Percentiles rank a stretch among this genome's conserved stretches.
Conservation (phyloP, 1,140 invertebrate genomes). For the Hylaeus volcanicus region DNA sequence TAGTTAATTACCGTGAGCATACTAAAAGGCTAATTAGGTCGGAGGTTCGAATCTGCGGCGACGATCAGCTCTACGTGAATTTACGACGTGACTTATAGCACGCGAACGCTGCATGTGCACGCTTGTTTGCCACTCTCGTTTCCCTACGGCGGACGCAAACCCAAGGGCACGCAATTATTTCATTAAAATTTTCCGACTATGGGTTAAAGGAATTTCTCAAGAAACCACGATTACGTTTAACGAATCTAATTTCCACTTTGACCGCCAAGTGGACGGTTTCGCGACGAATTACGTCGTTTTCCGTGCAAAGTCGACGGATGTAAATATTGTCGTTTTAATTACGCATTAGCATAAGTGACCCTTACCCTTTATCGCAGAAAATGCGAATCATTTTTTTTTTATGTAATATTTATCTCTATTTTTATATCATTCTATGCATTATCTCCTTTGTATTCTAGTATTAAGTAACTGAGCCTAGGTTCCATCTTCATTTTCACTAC, state of each 20-base stretch:
- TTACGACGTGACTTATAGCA: conserved; percentile 47
- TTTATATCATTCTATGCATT: too few relatives aligned
- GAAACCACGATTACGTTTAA: conserved; percentile 27
- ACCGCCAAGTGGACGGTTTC: neutral
- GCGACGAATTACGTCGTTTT: neutral
- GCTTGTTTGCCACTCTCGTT: conserved; percentile 17
- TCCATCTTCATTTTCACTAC: too few relatives aligned
- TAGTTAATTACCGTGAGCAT: conserved; percentile 28
- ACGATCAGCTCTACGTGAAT: conserved; percentile 64
- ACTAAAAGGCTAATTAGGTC: conserved; percentile 67
- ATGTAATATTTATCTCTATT: too few relatives aligned
- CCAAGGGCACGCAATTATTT: conserved; percentile 52
- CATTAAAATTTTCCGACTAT: conserved; percentile 34
- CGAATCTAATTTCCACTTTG: neutral
- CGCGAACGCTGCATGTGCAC: conserved; percentile 29
- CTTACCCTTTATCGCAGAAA: too few relatives aligned
- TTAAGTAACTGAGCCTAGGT: too few relatives aligned
- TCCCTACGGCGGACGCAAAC: neutral
- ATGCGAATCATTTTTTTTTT: too few relatives aligned
- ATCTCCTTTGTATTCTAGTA: too few relatives aligned
- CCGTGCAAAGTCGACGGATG: neutral
- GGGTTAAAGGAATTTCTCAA: conserved; percentile 5
- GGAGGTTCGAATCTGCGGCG: conserved; percentile 64
- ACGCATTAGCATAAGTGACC: too few relatives aligned
- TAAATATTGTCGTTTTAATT: too few relatives aligned